phyloP scores from a whole-genome alignment of 2,797 vertebrate species.

The Avahi laniger region DNA sequence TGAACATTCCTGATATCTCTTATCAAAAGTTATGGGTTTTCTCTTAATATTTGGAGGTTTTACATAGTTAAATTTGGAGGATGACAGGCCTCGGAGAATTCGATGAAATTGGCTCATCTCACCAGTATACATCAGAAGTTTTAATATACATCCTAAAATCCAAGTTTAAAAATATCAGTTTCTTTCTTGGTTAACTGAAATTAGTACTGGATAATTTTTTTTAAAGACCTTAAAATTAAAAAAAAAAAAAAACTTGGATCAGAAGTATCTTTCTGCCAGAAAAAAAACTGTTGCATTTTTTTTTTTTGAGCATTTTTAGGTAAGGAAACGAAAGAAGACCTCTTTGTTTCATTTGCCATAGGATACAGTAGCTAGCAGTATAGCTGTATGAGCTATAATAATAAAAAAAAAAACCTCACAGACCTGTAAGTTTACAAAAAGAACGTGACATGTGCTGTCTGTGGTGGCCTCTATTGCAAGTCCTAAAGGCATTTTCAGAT shows the following conservation, averaged over 20 bases:
- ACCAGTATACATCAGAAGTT: not conserved
- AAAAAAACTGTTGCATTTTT: not conserved
- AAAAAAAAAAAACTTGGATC: not conserved
- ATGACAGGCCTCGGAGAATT: slow-evolving; percentile 18
- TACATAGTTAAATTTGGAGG: not conserved
- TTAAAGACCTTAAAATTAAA: not conserved
- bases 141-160: not conserved
- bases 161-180: not conserved
- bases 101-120: not conserved
- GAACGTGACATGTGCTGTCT: not conserved
- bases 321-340: not conserved
- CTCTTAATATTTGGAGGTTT: slow-evolving; percentile 14
- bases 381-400: not conserved
- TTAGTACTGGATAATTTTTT: not conserved
- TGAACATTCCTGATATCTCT: not conserved
- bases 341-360: slow-evolving; percentile 62
- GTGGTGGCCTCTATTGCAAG: slow-evolving; percentile 63
- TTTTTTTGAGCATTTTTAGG: not conserved
- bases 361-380: slow-evolving; percentile 19
- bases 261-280: slow-evolving; percentile 21
- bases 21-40: not conserved
- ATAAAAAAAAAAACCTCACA: slow-evolving; percentile 3
- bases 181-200: slow-evolving; percentile 25
- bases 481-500: slow-evolving; percentile 75
- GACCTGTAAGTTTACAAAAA: slow-evolving; percentile 72